phyloP scores from a whole-genome alignment of 1,140 invertebrate species.

The Hypothenemus hampei region DNA sequence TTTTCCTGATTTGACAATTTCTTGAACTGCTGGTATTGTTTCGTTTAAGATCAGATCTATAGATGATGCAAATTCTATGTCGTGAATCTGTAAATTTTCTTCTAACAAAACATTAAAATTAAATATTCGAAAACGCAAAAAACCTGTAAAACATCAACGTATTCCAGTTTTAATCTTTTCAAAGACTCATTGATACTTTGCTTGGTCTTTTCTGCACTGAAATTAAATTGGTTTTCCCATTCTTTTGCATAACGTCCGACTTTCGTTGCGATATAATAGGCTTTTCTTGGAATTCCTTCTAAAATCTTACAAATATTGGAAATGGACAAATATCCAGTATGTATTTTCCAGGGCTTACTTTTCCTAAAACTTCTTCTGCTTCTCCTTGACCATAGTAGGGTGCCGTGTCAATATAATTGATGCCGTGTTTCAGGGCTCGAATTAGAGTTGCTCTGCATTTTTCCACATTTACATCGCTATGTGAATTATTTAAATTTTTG shows the following conservation, averaged over 20 bases:
- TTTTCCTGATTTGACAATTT: constrained; percentile 70
- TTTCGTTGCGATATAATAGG: constrained; percentile 89
- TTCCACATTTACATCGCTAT: constrained; percentile 51
- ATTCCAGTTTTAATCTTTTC: constrained; percentile 66
- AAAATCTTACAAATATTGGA: constrained; percentile 60
- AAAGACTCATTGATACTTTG: constrained; percentile 74
- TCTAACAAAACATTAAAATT: constrained; percentile 10
- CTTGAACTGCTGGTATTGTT: constrained; percentile 75
- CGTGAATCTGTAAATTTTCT: constrained; percentile 67
- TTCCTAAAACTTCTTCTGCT: constrained; percentile 75
- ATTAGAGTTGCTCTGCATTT: constrained; percentile 66
- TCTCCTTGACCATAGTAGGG: constrained; percentile 87
- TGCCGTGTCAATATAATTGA: constrained; percentile 90
- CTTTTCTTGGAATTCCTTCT: constrained; percentile 67
- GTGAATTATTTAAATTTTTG: constrained; percentile 19
- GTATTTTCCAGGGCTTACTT: constrained; percentile 50
- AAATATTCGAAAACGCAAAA: not conserved
- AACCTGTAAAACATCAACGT: constrained; percentile 86
- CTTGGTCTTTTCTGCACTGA: constrained; percentile 67
- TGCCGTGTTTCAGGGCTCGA: constrained; percentile 68
- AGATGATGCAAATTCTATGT: constrained; percentile 81
- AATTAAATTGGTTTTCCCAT: constrained; percentile 79
- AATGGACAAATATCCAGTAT: not conserved
- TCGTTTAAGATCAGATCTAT: constrained; percentile 76
- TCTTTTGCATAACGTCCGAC: constrained; percentile 76